Evolutionary conservation across 2,113 vertebrate genomes (phyloP), one percentile per base, ranked within the genome.

Genomic region (Pygoscelis adeliae): DNA sequence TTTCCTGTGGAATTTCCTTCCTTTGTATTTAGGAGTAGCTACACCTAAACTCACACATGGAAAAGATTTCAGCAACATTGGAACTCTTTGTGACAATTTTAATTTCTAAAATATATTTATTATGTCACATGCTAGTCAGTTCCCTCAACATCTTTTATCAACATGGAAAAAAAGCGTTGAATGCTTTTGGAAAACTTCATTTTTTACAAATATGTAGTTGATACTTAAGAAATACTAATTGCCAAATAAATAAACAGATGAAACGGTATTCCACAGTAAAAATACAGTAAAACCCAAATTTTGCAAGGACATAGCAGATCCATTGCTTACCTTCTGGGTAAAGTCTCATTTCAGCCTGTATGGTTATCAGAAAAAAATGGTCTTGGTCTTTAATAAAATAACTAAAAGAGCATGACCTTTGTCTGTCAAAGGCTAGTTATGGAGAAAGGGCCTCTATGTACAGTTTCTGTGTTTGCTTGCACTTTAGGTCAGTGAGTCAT

Each of bases 401-500:
- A 50, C 53, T 93, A 67, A 62, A 76, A 85, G 63, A 95, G 15
- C 20, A 3, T 38, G 92, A 95, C 77, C 92, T 95, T 95, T 77
- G 84, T 82, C 88, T 95, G 71, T 77, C 80, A 94, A 70, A 96
- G 81, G 67, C 56, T 89, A 65, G 83, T 36, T 63, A 36, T 74
- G 61, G 77, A 95, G 83, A 89, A 92, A 74, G 47, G 23, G 67
- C 80, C 56, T 85, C 61, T 96, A 53, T 88, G 84, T 86, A 78
- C 72, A 62, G 77, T 89, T 84, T 76, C 92, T 88, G 67, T 97
- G 97, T 97, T 95, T 97, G 94, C 88, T 97, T 97, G 90, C 72
- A 83, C 96, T 87, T 91, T 72, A 95, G 97, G 97, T 98, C 97
- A 97, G 58, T 42, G 89, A 94, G 84, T 92, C 95, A 90, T 91